Evolutionary conservation across 37 sponge, comb jelly and placozoan genomes (phyloP), one percentile per base, ranked within the genome.

Genomic region (Axinella damicornis): DNA sequence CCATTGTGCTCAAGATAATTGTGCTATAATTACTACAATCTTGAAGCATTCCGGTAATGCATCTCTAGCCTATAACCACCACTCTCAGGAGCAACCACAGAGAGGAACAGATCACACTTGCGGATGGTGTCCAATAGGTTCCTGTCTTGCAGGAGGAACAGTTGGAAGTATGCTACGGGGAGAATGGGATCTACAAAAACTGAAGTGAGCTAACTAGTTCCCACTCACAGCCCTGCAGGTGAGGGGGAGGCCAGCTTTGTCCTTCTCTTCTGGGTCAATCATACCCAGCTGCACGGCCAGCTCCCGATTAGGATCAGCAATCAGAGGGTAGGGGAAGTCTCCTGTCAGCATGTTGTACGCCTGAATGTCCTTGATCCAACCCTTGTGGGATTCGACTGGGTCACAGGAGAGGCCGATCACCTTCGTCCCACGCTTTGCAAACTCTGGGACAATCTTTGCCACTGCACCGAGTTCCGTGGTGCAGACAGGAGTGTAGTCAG

Each of bases 401-500:
- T 98, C 88, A 69, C 96, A 95, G 34, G 96, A 95, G 27, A 98
- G 82, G 38, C 92, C 98, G 61, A 98, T 95, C 61, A 91, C 86
- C 74, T 98, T 98, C 21, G 86, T 85, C n/a, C 82, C 78, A n/a
- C 96, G 86, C 89, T 98, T 98, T 54, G 36, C 53, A 52, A 98
- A 95, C 60, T 98, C 98, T 2, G 96, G 90, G 0, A 87, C 71
- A 60, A 98, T 71, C 31, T 83, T 78, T 31, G 87, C 86, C 17
- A 93, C 94, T 65, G 32, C 85, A 13, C 92, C 91, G 24, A 98
- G 88, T 71, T 98, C 98, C 17, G 98, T 98, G 83, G 98, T 98
- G 81, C 98, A 98, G 28, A 98, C 98, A 20, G 98, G 98, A 31
- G 98, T 98, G 88, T 71, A 98, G 83, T 98, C 98, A 36, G 91